phyloP scores from a whole-genome alignment of 2,888 invertebrate species.

The Noctua pronuba region DNA sequence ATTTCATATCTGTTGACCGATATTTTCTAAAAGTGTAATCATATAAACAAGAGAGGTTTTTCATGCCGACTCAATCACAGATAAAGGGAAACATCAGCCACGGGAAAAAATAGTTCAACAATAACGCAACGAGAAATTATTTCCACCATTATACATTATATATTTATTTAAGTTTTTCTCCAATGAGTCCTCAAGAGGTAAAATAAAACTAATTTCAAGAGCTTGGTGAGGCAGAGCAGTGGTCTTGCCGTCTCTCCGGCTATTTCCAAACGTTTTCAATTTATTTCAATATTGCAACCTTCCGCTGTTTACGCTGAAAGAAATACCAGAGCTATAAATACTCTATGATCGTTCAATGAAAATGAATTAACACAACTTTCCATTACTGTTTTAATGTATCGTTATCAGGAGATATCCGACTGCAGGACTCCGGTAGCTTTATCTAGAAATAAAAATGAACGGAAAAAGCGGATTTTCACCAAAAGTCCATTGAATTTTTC shows the following conservation, averaged over 20 bases:
- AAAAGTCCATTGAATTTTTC: background rate
- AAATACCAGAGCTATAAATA: too few relatives aligned
- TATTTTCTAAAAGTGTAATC: background rate
- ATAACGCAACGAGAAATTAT: background rate
- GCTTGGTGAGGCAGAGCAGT: background rate
- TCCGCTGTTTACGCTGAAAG: background rate
- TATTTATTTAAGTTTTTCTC: slow-evolving; percentile 6
- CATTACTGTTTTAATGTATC: too few relatives aligned
- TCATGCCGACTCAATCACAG: background rate
- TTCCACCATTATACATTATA: background rate
- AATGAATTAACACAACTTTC: too few relatives aligned
- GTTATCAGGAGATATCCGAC: too few relatives aligned
- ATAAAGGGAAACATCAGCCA: too few relatives aligned
- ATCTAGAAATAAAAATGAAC: background rate
- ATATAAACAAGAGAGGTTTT: background rate
- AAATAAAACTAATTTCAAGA: slow-evolving; percentile 19
- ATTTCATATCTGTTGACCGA: background rate
- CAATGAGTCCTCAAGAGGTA: slow-evolving; percentile 1
- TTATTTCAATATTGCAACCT: background rate
- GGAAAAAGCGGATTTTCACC: background rate
- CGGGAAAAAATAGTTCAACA: background rate
- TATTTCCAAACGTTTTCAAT: background rate
- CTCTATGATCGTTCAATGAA: too few relatives aligned
- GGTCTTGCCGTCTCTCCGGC: background rate
- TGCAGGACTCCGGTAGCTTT: background rate